phyloP scores from a whole-genome alignment of 1,140 invertebrate genomes.

The Penaeus chinensis region DNA sequence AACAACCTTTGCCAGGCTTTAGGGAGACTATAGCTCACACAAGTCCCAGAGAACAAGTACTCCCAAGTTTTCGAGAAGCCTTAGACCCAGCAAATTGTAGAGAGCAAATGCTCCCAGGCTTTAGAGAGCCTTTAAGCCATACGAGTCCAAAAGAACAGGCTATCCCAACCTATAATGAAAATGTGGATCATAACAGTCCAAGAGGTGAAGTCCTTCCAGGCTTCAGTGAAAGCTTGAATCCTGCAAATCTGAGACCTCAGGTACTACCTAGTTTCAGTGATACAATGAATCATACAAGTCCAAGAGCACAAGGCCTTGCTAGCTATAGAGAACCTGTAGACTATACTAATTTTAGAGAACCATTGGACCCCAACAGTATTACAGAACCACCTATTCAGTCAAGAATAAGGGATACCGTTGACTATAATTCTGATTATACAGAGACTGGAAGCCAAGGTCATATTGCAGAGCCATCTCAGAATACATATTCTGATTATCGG shows the following conservation, averaged over 20 bases:
- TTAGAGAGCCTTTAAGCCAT: background rate
- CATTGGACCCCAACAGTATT: background rate
- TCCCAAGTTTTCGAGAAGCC: background rate
- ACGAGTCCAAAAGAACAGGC: conserved; percentile 34
- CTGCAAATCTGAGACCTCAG: background rate
- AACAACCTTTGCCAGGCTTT: background rate
- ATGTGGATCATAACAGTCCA: conserved; percentile 13
- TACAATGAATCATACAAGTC: conserved; percentile 16
- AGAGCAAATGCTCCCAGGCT: conserved; percentile 2
- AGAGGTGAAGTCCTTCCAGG: conserved; percentile 21
- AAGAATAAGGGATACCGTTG: no score
- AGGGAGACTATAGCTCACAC: background rate
- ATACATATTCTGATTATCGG: no score
- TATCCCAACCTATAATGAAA: conserved; percentile 31
- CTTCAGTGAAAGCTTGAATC: conserved; percentile 29
- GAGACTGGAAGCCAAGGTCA: no score
- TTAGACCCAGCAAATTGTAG: background rate
- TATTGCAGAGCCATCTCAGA: no score
- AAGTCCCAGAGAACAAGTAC: background rate
- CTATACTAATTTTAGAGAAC: conserved; percentile 17
- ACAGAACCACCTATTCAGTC: no score
- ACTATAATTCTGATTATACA: no score
- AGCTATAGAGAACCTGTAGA: conserved; percentile 27
- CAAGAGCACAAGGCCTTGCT: conserved; percentile 10
- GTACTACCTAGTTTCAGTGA: conserved; percentile 19